Evolutionary conservation across 2,888 invertebrate genomes (phyloP), one percentile per base, ranked within the genome.

Genomic region (Orgyia antiqua): DNA sequence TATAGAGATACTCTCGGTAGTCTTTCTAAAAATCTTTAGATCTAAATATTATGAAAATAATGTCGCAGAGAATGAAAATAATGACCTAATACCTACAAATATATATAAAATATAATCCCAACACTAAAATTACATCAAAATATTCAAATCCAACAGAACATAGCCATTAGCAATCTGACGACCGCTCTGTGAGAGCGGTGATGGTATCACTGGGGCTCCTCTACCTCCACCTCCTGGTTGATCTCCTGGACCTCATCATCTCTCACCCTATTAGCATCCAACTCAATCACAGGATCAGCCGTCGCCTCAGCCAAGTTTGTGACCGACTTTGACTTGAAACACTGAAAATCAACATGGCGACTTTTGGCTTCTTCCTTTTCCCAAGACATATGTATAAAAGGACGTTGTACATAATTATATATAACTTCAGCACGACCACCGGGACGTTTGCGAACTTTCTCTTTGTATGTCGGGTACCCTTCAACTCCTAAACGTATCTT

Each of bases 341-440:
- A 99, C 84, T 99, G 96, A 66, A 99, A 99, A 76, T 99, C 99
- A 0, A 99, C 99, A 68, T 99, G 99, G 1, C 99, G 91, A 63
- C 97, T 97, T 68, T 98, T 98, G 0, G 98, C 99, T 63, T 99
- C 99, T 65, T 99, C 99, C 62, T 99, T 99, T 71, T 99, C 99
- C 99, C 99, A 99, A 0, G 97, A 97, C 95, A 97, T 97, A 67
- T 98, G 97, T 31, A 99, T 95, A 77, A 99, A 99, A 0, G 99
- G 99, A 1, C 99, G 89, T 70, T 99, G 99, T 0, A 99, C 99
- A 74, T 99, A 99, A 82, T 99, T 99, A 87, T 99, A 99, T 47
- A 99, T 98, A 2, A 99, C 83, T 82, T 99, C 99, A 0, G 98
- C 94, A 2, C 98, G 88, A 0, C 97, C 97, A 1, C 98, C 98